Percentiles rank a stretch among this genome's conserved stretches.
These are phyloP conservation scores for Otus sunia DNA, from an alignment of 2,113 vertebrate species.

Conservation along the genomic window DNA sequence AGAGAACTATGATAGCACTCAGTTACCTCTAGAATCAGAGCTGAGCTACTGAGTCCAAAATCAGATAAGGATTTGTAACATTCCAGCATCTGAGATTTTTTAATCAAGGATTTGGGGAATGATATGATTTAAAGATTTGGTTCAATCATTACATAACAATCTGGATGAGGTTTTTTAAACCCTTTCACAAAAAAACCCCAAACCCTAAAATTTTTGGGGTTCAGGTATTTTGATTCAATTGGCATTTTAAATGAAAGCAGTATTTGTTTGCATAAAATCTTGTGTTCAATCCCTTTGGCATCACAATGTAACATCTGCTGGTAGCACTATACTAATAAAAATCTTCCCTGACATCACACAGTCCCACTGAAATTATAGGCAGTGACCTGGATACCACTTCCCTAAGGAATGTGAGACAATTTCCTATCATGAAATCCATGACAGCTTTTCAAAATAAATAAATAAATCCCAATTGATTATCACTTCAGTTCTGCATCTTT, in stretches of 20 bases:
- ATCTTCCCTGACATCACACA: not conserved
- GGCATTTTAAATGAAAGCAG: not conserved
- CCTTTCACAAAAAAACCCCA: not conserved
- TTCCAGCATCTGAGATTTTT: not conserved
- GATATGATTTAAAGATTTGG: not conserved
- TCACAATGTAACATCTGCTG: not conserved
- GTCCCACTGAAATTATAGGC: not conserved
- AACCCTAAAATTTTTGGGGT: not conserved
- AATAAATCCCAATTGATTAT: not conserved
- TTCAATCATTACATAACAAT: not conserved
- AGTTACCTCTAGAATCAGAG: not conserved
- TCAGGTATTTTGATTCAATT: not conserved
- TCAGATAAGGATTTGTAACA: not conserved
- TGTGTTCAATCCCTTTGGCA: not conserved
- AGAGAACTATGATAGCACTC: not conserved
- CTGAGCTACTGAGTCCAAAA: accelerated
- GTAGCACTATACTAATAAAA: not conserved
- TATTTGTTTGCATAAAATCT: not conserved
- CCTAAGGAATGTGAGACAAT: not conserved
- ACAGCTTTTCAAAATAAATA: not conserved
- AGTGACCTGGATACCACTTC: not conserved
- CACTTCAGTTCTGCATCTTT: not conserved
- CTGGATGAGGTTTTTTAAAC: not conserved
- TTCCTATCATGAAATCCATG: not conserved
- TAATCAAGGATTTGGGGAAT: not conserved